phyloP scores from a whole-genome alignment of 2,888 invertebrate species.

The Drosophila histrio region DNA sequence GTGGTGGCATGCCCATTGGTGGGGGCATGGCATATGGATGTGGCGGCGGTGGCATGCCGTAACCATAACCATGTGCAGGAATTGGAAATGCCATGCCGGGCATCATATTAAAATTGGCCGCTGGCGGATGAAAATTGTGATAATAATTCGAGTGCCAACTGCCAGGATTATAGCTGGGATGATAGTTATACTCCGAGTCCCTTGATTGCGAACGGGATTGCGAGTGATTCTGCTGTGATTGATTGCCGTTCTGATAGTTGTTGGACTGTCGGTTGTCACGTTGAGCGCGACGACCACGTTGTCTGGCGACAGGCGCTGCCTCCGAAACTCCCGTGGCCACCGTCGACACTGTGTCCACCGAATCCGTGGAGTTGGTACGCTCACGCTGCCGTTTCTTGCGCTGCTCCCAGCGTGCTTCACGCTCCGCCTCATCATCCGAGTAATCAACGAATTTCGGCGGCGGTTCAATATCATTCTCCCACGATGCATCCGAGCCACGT shows the following conservation, averaged over 20 bases:
- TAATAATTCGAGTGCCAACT: slow-evolving; percentile 83
- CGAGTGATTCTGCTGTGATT: neutral
- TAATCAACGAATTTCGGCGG: slow-evolving; percentile 90
- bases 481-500: slow-evolving; percentile 95
- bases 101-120: slow-evolving; percentile 64
- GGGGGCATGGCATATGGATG: slow-evolving; percentile 47
- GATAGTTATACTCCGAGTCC: slow-evolving; percentile 57
- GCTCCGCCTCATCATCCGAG: slow-evolving; percentile 95
- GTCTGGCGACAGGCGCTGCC: slow-evolving; percentile 31
- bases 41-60: slow-evolving; percentile 45
- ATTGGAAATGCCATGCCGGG: slow-evolving; percentile 54
- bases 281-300: slow-evolving; percentile 54
- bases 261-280: slow-evolving; percentile 34
- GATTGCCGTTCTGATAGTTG: slow-evolving; percentile 23
- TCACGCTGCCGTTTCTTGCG: slow-evolving; percentile 78
- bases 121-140: slow-evolving; percentile 65
- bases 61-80: slow-evolving; percentile 57
- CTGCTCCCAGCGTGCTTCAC: slow-evolving; percentile 84
- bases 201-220: slow-evolving; percentile 36
- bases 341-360: slow-evolving; percentile 47
- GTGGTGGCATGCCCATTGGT: slow-evolving; percentile 45
- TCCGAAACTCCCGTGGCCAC: slow-evolving; percentile 26
- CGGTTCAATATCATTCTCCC: slow-evolving; percentile 92
- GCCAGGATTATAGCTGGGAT: slow-evolving; percentile 73
- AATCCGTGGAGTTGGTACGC: slow-evolving; percentile 60